Conservation (phyloP, 2,888 invertebrate genomes). For the Monochamus alternatus region DNA sequence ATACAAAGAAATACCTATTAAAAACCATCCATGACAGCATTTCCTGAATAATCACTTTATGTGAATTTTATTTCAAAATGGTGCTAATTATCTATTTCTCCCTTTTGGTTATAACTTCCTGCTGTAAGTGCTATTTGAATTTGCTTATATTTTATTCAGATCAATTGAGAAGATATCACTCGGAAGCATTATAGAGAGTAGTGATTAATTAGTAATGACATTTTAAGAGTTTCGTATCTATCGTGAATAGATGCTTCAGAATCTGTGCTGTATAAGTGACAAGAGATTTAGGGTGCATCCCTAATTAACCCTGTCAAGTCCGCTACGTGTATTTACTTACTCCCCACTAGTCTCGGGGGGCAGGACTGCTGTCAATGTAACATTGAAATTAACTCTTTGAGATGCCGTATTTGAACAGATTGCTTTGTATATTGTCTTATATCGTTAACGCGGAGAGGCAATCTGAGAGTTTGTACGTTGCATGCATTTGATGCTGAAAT, state of each 20-base stretch:
- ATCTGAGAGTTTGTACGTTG: slow-evolving; percentile 9
- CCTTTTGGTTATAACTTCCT: neutral
- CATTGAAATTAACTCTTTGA: slow-evolving; percentile 49
- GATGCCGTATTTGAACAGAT: slow-evolving; percentile 45
- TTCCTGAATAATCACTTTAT: neutral
- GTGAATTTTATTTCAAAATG: neutral
- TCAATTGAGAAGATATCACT: slow-evolving; percentile 27
- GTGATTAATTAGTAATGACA: slow-evolving; percentile 36
- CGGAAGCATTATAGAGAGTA: slow-evolving; percentile 15
- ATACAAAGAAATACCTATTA: no score
- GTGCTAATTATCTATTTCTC: neutral
- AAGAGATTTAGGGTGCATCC: slow-evolving; percentile 40
- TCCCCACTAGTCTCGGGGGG: slow-evolving; percentile 15
- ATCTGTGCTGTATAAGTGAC: slow-evolving; percentile 37
- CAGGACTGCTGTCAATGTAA: slow-evolving; percentile 29
- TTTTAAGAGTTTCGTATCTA: slow-evolving; percentile 39
- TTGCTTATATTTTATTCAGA: slow-evolving; percentile 17
- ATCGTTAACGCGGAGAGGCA: slow-evolving; percentile 33
- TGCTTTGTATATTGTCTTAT: slow-evolving; percentile 41
- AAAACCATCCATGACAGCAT: no score
- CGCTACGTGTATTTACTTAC: slow-evolving; percentile 42
- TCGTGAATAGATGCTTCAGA: slow-evolving; percentile 34
- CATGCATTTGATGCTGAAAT: slow-evolving; percentile 5
- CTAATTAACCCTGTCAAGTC: slow-evolving; percentile 44
- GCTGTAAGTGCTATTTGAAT: slow-evolving; percentile 9